These are phyloP conservation scores for Tragelaphus eurycerus DNA, from an alignment of 2,797 vertebrate species.

Conservation along the genomic window DNA sequence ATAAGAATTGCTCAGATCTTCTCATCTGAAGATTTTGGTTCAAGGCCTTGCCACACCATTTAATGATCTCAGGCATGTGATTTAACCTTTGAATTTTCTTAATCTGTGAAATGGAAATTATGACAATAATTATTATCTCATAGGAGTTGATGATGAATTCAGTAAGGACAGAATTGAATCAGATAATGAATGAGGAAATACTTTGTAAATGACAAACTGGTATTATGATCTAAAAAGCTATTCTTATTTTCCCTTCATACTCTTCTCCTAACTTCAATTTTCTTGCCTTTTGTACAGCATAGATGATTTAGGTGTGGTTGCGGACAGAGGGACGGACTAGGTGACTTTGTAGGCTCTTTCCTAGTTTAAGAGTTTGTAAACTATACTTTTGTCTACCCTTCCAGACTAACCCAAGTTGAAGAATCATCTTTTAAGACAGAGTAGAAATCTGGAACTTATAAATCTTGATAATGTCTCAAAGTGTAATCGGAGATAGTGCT, in stretches of 20 bases:
- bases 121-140: constrained; percentile 23
- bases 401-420: not conserved
- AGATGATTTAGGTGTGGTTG: not conserved
- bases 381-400: not conserved
- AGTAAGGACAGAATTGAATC: not conserved
- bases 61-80: constrained; percentile 3
- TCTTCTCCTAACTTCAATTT: not conserved
- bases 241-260: not conserved
- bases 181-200: not conserved
- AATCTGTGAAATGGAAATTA: constrained; percentile 26
- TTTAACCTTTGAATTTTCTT: constrained; percentile 37
- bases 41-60: not conserved
- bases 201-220: constrained; percentile 37
- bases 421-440: constrained; percentile 31
- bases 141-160: not conserved
- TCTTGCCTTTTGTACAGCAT: not conserved
- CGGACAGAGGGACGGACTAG: not conserved
- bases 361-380: constrained; percentile 8
- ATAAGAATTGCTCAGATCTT: not conserved
- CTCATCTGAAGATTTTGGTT: not conserved
- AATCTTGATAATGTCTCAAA: constrained; percentile 56
- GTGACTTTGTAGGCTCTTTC: constrained; percentile 14
- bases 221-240: not conserved
- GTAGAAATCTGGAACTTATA: constrained; percentile 49
- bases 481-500: constrained; percentile 25